Base-by-base conservation (phyloP, 2,113 vertebrate species). In the Callipepla californica region DNA sequence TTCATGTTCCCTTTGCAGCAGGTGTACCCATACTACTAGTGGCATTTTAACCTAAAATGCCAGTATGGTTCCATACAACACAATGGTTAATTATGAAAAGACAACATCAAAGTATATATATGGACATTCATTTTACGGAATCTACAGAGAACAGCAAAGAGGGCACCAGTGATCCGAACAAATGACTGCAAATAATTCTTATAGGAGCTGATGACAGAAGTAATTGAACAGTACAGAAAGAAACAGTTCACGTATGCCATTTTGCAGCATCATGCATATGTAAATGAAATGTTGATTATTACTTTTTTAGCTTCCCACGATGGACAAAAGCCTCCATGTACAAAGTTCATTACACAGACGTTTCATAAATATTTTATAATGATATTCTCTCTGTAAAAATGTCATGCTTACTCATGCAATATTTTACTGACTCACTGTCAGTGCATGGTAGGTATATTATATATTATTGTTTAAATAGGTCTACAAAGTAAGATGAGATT, bases 351-450 rank as follows among this genome's bases (percentile, higher is more conserved):
- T 97, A 98, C 97, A 98, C 98, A 99, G 98, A 98, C 97, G 96
- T 98, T 98, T 97, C 97, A 98, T 97, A 98, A 98, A 98, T 99
- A 99, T 99, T 99, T 99, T 98, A 98, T 97, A 98, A 98, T 98
- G 98, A 99, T 99, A 98, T 99, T 99, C 99, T 98, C 98, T 95
- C 93, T 86, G 68, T 96, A 89, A 94, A 93, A 69, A 78, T 62
- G 26, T 96, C 97, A 97, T 97, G 98, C 97, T 84, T 89, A 80
- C 66, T 97, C 98, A 97, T 98, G 98, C 97, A 95, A 90, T 82
- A 85, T 87, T 95, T 95, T 95, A 96, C 97, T 97, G 97, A 97
- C 96, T 98, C 98, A 98, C 98, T 98, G 98, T 97, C 97, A 97
- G 98, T 98, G 98, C 98, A 98, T 98, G 98, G 98, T 97, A 94